These are phyloP conservation scores for Pitangus sulphuratus DNA, from an alignment of 2,797 vertebrate species.

Conservation along the genomic window DNA sequence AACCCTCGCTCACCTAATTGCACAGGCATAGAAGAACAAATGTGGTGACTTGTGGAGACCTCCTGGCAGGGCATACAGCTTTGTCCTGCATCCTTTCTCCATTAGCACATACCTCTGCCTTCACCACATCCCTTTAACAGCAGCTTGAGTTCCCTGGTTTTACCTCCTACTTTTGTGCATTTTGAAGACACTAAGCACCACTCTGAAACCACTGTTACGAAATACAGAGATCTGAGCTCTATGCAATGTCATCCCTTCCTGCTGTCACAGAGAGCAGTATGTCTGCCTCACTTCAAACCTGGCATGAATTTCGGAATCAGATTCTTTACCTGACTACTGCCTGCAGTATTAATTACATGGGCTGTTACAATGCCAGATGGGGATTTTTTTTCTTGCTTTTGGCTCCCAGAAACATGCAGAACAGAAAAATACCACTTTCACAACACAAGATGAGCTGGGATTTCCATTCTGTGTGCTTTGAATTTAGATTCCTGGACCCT, in stretches of 20 bases:
- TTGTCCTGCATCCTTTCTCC: not conserved
- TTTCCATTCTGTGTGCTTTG: constrained; percentile 26
- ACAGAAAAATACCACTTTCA: constrained; percentile 1
- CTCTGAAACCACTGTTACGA: not conserved
- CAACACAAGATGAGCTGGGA: not conserved
- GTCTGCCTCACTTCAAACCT: not conserved
- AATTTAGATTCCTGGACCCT: not conserved
- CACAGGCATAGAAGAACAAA: not conserved
- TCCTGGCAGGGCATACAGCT: not conserved
- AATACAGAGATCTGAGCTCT: not conserved
- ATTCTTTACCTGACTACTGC: constrained; percentile 5
- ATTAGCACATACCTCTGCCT: not conserved
- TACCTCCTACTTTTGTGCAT: not conserved
- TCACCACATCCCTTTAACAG: not conserved
- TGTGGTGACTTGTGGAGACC: not conserved
- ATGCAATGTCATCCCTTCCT: not conserved
- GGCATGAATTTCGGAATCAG: not conserved
- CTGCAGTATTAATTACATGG: not conserved
- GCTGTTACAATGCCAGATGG: not conserved
- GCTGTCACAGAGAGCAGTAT: not conserved
- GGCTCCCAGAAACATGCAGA: not conserved
- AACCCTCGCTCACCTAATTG: not conserved
- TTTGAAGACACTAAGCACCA: not conserved
- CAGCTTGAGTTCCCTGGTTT: not conserved
- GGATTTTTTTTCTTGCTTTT: not conserved